These are phyloP conservation scores for Camelus bactrianus DNA, from an alignment of 2,113 vertebrate species.

Conservation along the genomic window DNA sequence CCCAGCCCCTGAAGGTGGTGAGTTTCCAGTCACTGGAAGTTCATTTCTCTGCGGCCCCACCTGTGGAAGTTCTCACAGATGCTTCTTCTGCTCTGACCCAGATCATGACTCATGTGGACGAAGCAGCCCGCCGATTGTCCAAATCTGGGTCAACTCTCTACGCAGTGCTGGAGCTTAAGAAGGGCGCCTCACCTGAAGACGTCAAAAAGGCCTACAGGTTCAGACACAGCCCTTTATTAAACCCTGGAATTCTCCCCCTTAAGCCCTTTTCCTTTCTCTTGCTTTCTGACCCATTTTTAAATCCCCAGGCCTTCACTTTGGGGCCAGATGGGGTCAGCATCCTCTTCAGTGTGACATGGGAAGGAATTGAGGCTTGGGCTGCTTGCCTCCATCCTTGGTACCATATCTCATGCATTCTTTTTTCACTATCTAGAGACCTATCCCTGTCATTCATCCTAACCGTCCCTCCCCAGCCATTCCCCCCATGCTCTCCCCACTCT, in stretches of 20 bases:
- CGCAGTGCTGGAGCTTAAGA: constrained; percentile 92
- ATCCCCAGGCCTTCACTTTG: not conserved
- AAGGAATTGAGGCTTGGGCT: not conserved
- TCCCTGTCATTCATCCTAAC: not conserved
- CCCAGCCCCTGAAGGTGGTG: not conserved
- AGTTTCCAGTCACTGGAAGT: not conserved
- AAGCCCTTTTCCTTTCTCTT: not conserved
- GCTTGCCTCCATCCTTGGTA: not conserved
- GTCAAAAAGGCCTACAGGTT: constrained; percentile 96
- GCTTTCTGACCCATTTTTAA: not conserved
- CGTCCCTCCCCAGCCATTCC: not conserved
- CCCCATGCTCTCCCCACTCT: not conserved
- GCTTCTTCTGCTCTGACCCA: constrained; percentile 34
- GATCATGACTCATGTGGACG: constrained; percentile 89
- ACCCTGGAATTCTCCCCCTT: not conserved
- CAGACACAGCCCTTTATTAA: constrained; percentile 11
- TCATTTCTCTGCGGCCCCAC: not conserved
- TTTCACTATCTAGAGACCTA: not conserved
- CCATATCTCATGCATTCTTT: not conserved
- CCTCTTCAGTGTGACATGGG: not conserved
- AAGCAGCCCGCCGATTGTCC: constrained; percentile 92
- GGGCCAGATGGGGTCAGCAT: not conserved
- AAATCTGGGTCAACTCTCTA: constrained; percentile 92
- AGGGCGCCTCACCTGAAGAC: constrained; percentile 93
- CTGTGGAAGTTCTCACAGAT: not conserved